Evolutionary conservation across 37 sponge, comb jelly and placozoan genomes (phyloP), one percentile per base, ranked within the genome.

Genomic region (Agelas oroides): DNA sequence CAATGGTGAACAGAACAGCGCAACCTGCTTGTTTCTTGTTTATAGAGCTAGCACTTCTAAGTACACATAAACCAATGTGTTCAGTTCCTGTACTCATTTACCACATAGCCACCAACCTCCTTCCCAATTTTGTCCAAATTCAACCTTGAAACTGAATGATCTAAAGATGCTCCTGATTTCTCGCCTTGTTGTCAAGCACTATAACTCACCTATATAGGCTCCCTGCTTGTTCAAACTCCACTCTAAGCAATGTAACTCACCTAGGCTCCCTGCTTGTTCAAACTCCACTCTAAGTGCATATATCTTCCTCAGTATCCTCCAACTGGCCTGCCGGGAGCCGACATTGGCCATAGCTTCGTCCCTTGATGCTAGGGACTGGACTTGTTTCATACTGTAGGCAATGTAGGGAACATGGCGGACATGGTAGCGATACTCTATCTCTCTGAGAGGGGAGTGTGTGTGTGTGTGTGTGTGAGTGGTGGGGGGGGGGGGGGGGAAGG

Each of bases 191-290:
- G n/a, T n/a, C n/a, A n/a, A n/a, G n/a, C n/a, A n/a, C n/a, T 34
- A 5, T 53, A 34, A 30, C 77, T 76, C 54, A 87, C 94, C 94
- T 39, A n/a, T n/a, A n/a, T n/a, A 94, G 38, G 31, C 85, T 86
- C 23, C 94, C 94, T 25, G 87, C 67, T 58, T 94, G 94, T 58
- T 84, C 85, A 80, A 94, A 94, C 76, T 87, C 89, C 53, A 94
- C 55, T 32, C 91, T 71, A n/a, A n/a, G n/a, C n/a, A n/a, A n/a
- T 34, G 31, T 53, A 34, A 30, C 77, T 76, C 54, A 87, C 94
- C 94, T 39, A 94, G 38, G 31, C 85, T 86, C 23, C 94, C 94
- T 25, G 87, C 67, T 58, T 94, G 94, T 58, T 84, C 85, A 80
- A 94, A 94, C 76, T 87, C 89, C 53, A 94, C 55, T 32, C 91